A percentile compares a stretch with the other conserved stretches of the same genome.
These are phyloP conservation scores for Drosophila trichaetosa DNA, from an alignment of 2,888 invertebrate genomes.

Conservation along the genomic window DNA sequence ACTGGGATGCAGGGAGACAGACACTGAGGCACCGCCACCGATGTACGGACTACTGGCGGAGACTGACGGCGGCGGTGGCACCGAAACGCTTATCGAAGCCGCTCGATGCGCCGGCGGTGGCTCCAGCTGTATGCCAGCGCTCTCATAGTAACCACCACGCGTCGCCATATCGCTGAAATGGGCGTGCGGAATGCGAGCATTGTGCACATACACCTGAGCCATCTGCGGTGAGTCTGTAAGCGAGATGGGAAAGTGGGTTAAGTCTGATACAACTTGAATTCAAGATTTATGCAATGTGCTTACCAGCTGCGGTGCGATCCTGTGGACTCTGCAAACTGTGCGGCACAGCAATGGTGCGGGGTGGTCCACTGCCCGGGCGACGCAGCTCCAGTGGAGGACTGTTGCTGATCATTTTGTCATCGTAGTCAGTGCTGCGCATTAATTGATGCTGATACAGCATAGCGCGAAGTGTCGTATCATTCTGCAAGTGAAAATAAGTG, in stretches of 20 bases:
- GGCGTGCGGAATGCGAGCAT: conserved; percentile 85
- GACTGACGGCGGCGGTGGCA: conserved; percentile 79
- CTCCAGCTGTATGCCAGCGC: conserved; percentile 84
- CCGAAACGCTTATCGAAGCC: conserved; percentile 84
- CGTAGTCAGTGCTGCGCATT: conserved; percentile 83
- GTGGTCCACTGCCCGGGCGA: conserved; percentile 86
- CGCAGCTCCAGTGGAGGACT: conserved; percentile 91
- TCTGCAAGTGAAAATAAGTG: conserved; percentile 82
- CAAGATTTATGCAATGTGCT: conserved; percentile 3
- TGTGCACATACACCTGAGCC: conserved; percentile 88
- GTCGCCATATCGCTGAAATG: conserved; percentile 85
- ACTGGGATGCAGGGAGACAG: conserved; percentile 68
- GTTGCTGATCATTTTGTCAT: conserved; percentile 87
- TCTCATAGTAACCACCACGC: conserved; percentile 86
- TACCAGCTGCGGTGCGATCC: conserved; percentile 88
- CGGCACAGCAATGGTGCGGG: conserved; percentile 88
- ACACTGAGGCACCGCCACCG: conserved; percentile 57
- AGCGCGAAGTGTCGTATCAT: conserved; percentile 85
- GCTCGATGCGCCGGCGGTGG: conserved; percentile 87
- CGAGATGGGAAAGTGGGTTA: neutral
- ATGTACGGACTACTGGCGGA: conserved; percentile 73
- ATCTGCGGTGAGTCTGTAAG: conserved; percentile 88
- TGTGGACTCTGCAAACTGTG: conserved; percentile 90
- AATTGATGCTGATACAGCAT: conserved; percentile 85
- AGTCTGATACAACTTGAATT: neutral